Base-by-base conservation (phyloP, 2,113 vertebrate species). In the Scytalopus superciliaris region DNA sequence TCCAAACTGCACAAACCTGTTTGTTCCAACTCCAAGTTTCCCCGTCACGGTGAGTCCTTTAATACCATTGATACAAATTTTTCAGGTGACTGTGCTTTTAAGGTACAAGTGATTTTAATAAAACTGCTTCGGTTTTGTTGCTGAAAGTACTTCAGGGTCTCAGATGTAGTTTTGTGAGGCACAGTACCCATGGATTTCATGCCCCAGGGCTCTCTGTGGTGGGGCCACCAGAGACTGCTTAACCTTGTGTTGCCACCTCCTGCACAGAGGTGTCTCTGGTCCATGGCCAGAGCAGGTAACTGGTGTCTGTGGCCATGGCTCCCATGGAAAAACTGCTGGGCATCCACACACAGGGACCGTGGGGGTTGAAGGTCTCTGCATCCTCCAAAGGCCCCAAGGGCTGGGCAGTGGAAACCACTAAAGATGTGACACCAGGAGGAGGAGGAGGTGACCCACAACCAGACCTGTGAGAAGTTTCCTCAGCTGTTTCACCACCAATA, bases 31-130 rank as follows among this genome's bases (percentile, higher is more conserved):
- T 28, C 95, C 88, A 33, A 95, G 93, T 13, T 92, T 89, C 37
- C 97, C 97, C 2, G 0, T 94, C 82, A 98, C 92, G 21, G 87
- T 42, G 73, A 98, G 40, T 40, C 97, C 98, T 98, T 88, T 37
- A 87, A 89, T 15, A 47, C 25, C 40, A 90, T 70, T 1, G 16
- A 49, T 30, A 35, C 67, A 86, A 45, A 84, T 35, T 44, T 68
- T 59, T 90, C 42, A 80, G 30, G 55, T 73, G 42, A 77, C 35
- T 3, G 7, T 17, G 21, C 45, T 74, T 30, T 21, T 70, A 12
- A 75, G 21, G 47, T n/a, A 33, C 2, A 4, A 63, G 14, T 13
- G 21, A 45, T 63, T 42, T 66, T 70, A 59, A 74, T 42, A 62
- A 59, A 89, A 35, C 50, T 35, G 21, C 69, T 76, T 30, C 52